Base-by-base conservation (phyloP, 2,888 invertebrate species). In the Hanleya hanleyi region DNA sequence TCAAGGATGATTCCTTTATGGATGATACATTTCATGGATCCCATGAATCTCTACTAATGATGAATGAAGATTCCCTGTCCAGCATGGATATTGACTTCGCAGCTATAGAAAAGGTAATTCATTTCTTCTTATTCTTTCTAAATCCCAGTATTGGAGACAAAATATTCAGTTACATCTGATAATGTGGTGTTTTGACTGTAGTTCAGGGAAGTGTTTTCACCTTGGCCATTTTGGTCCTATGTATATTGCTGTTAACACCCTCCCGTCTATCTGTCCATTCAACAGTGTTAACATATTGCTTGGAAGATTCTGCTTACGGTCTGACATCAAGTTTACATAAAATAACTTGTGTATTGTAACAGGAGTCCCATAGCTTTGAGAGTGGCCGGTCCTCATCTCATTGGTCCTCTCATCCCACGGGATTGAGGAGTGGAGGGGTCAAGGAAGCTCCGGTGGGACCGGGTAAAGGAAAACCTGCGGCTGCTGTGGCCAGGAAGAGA, bases 21-120 rank as follows among this genome's bases (percentile, higher is more conserved):
- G 82, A 82, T 33, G 75, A 78, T 5, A 67, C 75, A 7, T 71
- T 83, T 32, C 80, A 93, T 93, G 26, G 93, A 93, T 89, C 90
- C 7, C 87, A 89, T 67, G 89, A 90, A 51, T 86, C 86, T 5
- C 74, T 85, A 41, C 78, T 67, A 74, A 80, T 67, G 70, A 74
- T 76, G 72, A 83, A 87, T 75, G 91, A 91, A 73, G 90, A 91
- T 72, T 90, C 90, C 0, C 80, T 88, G 12, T 89, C 89, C 57
- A 90, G 90, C 74, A 84, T 88, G 80, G 91, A 91, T 69, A 84
- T 90, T 32, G 90, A 90, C 69, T 76, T 86, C 49, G 75, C 75
- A 38, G 77, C 82, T 15, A 73, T 86, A 33, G 88, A 88, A 69
- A 86, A 86, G 83, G 88, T 89, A 79, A 69, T 73, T 50, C 4